Evolutionary conservation across 2,888 invertebrate genomes (phyloP), one percentile per base, ranked within the genome.

Genomic region (Cataglyphis altisquamis): DNA sequence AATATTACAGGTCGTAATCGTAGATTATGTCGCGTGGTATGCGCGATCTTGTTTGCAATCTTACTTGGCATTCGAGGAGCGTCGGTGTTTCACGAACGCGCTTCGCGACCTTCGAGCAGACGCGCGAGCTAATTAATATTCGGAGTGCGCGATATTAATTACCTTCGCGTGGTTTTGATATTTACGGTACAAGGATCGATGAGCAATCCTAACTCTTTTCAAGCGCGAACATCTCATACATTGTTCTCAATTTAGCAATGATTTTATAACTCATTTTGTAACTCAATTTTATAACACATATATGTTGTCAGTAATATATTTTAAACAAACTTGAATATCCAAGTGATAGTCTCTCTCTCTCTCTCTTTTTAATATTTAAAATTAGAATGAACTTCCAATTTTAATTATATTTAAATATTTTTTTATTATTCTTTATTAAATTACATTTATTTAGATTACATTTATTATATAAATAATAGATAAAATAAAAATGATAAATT

Each of bases 141-240:
- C 88, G n/a, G 57, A 45, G 32, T 67, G 75, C 77, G 82, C 55
- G 55, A 68, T 52, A 74, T 84, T 88, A 89, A 89, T 88, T 88
- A 84, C 70, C 80, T 32, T 70, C 60, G 39, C n/a, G 52, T 39
- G 21, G 4, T 45, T 32, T 8, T 36, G 29, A n/a, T 74, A 25
- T 64, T 45, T 29, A 60, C 29, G 32, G 21, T 60, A 62, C 25
- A 25, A 60, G 62, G 15, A 52, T 39, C 32, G 10, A 9, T 39
- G 41, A 41, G n/a, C 63, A 21, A 48, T 18, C 8, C 32, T 21
- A 60, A 66, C 57, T 66, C 62, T 29, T 52, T 72, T 63, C 60
- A 62, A 80, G 72, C 15, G 41, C 5, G 36, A 36, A 39, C 12
- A 15, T 10, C 12, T 67, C 10, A n/a, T 39, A 9, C 29, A 48